Evolutionary conservation across 1,140 invertebrate species (phyloP), one percentile per base, ranked within the genome.

Genomic region (Temnothorax longispinosus): DNA sequence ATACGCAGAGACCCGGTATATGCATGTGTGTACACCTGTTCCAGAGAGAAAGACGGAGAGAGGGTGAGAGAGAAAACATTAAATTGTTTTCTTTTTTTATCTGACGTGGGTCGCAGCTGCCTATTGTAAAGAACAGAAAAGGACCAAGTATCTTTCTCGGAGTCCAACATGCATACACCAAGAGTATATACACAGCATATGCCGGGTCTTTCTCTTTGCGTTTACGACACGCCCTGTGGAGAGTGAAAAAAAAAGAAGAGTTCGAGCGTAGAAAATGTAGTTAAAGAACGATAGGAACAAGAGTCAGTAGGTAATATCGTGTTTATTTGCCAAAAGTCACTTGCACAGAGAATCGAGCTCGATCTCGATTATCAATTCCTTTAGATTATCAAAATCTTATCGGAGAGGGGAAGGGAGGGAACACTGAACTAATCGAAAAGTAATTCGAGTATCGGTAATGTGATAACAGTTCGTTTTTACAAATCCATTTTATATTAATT

Each of bases 331-430:
- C 3, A 18, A 44, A 56, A 75, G 7, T 56, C n/a, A 27, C n/a
- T 60, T 32, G 38, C 11, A 2, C n/a, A 3, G 18, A 58, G n/a
- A 76, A 38, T 35, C 4, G 10, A 44, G 13, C 3, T n/a, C 10
- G 2, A 67, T 15, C 11, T 47, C 41, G 6, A 50, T 32, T 64
- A 81, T 72, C 35, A 41, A 27, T 44, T 81, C 13, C 18, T 13
- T 56, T 21, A 27, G 35, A 71, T 54, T 54, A 18, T 6, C n/a
- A 2, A 56, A 71, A 71, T 81, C 65, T 81, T 81, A 72, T 72
- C 65, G 18, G 10, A 21, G n/a, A 21, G 5, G 3, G n/a, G 11
- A 8, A 1, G 18, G 3, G 38, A 41, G n/a, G n/a, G 38, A 47
- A 8, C n/a, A 2, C 4, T 44, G 64, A 64, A n/a, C 1, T 2